Conservation (phyloP, 2,888 invertebrate genomes). For the Drosophila pseudotalamancana region DNA sequence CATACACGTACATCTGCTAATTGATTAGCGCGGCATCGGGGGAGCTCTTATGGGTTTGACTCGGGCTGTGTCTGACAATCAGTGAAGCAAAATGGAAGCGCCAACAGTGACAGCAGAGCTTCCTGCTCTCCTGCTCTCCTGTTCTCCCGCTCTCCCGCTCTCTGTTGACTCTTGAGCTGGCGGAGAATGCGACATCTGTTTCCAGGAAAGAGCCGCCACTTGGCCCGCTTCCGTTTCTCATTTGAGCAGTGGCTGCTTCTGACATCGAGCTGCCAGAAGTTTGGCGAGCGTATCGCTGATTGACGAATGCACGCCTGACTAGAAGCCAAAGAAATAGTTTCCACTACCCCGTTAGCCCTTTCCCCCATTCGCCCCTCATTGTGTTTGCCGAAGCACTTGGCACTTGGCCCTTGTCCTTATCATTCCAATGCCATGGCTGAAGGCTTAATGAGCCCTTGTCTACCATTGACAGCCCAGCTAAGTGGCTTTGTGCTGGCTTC, state of each 20-base stretch:
- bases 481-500: constrained; percentile 56
- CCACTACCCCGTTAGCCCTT: neutral
- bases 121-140: too few relatives aligned
- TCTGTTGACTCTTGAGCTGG: constrained; percentile 7
- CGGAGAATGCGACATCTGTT: constrained; percentile 45
- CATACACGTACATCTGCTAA: constrained; percentile 41
- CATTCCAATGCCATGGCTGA: constrained; percentile 61
- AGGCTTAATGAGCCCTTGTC: constrained; percentile 73
- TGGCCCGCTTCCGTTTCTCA: constrained; percentile 68
- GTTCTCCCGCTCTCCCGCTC: too few relatives aligned
- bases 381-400: constrained; percentile 51
- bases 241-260: constrained; percentile 66
- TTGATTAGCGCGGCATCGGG: constrained; percentile 46
- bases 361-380: constrained; percentile 24
- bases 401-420: constrained; percentile 52
- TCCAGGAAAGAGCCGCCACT: constrained; percentile 45
- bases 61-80: constrained; percentile 31
- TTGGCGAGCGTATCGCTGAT: constrained; percentile 55
- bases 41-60: neutral
- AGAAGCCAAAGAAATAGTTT: constrained; percentile 5
- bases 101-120: constrained; percentile 32
- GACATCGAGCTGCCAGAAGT: constrained; percentile 73
- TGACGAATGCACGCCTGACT: constrained; percentile 57
- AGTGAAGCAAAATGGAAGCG: constrained; percentile 42
- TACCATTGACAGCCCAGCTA: constrained; percentile 65